Conservation (phyloP, 2,113 vertebrate genomes). For the Protomyctophum bolini region DNA sequence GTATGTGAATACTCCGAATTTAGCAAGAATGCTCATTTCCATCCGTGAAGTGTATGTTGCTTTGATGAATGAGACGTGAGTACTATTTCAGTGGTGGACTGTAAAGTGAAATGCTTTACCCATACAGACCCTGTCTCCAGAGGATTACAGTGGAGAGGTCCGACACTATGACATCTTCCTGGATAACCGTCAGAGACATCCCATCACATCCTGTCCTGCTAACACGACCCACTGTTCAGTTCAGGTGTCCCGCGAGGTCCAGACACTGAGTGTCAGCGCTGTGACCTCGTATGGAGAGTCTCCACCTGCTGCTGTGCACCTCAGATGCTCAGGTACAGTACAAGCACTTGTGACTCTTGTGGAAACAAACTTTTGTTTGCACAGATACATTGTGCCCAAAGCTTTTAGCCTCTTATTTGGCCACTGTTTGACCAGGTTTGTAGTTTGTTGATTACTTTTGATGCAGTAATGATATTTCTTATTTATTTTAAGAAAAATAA, state of each 20-base stretch:
- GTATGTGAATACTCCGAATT: no score
- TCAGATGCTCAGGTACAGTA: conserved; percentile 66
- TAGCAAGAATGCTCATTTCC: no score
- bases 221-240: conserved; percentile 40
- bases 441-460: no score
- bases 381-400: no score
- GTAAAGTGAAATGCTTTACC: background rate
- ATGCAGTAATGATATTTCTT: no score
- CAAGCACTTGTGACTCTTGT: no score
- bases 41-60: no score
- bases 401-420: no score
- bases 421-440: no score
- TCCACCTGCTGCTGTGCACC: conserved; percentile 61
- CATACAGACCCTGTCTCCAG: conserved; percentile 54
- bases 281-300: conserved; percentile 70
- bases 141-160: conserved; percentile 61
- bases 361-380: no score
- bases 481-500: no score
- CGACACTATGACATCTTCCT: conserved; percentile 53
- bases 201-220: conserved; percentile 31
- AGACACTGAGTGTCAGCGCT: conserved; percentile 54
- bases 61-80: no score
- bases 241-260: conserved; percentile 41
- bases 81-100: background rate
- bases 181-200: conserved; percentile 20